Base-by-base conservation (phyloP, 2,797 vertebrate genomes). In the Lutjanus campechanus region DNA sequence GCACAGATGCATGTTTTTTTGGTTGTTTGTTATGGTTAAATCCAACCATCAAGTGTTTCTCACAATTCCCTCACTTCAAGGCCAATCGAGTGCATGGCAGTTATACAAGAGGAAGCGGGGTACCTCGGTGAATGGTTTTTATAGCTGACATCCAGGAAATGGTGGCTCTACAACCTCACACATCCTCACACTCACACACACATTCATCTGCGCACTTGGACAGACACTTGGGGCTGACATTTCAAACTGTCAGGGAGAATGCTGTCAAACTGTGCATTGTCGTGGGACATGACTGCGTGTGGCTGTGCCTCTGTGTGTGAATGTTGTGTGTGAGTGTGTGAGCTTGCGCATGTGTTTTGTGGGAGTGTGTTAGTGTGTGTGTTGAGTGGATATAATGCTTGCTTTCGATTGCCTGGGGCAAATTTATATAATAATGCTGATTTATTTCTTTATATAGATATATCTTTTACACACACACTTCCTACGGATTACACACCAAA, bases 211-310 rank as follows among this genome's bases (percentile, higher is more conserved):
- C 74, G 43, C 87, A 85, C 85, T 85, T 78, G 83, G 86, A 81
- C 85, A 79, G 83, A 91, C 90, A 88, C 85, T 90, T 67, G 88
- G 85, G 82, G 86, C 91, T 93, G 92, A 89, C 92, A 94, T 93
- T 93, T 94, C 89, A 88, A 92, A 91, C 88, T 93, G 92, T 93
- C 92, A 92, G 79, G 79, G 76, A 86, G 88, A 82, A 88, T 91
- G 77, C 72, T 87, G 88, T 93, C 92, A 93, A 89, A 88, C 85
- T 84, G 80, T 79, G 84, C 85, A 86, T 83, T 82, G 83, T 92
- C 72, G 22, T 84, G 83, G 81, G 90, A 90, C 85, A 77, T 72
- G 73, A 16, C 81, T 80, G 81, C 36, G 72, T 76, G 68, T 67
- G 69, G 20, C 22, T 59, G 51, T 59, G 20, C 25, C 25, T 46